Evolutionary conservation across 1,140 invertebrate genomes (phyloP), one percentile per base, ranked within the genome.

Genomic region (Pachyrhynchus sulphureomaculatus): DNA sequence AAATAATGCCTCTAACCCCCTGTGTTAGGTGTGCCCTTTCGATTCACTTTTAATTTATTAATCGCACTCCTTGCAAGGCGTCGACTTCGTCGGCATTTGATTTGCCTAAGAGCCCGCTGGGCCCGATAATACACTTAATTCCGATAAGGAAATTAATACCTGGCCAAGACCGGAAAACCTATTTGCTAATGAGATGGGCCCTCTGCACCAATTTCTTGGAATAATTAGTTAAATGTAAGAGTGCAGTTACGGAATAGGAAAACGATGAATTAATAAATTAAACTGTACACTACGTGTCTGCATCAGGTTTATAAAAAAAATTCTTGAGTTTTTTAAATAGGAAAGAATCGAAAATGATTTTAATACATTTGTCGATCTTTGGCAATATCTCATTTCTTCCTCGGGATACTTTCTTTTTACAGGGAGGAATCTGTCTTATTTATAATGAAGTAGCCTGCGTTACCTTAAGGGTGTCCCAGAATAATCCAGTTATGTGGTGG

Each of bases 111-210:
- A 68, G 64, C 64, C 55, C 42, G 55, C 55, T 47, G 33, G 17
- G 44, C 23, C 47, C 41, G 29, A 33, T 52, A 65, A 65, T 65
- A 67, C 65, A 67, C 65, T 67, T 69, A 68, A 68, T 68, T 63
- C 57, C 63, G 64, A 66, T 65, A 67, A 69, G 68, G 65, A 69
- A 69, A 69, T 69, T 69, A 69, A 69, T 69, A 67, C 48, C 45
- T 49, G 44, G 44, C 34, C 45, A 17, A 62, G 55, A 56, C 51
- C 44, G 66, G 47, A 58, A 67, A 62, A 47, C 60, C 66, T 62
- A 64, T 69, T 69, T 69, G 52, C 65, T 69, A 69, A 69, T 69
- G 65, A 69, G 65, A 64, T 58, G 23, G 45, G 13, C 23, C 41
- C 23, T 20, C 41, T 49, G 26, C 56, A 23, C 18, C 47, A 41